phyloP scores from a whole-genome alignment of 2,888 invertebrate genomes.

The Morpho helenor region DNA sequence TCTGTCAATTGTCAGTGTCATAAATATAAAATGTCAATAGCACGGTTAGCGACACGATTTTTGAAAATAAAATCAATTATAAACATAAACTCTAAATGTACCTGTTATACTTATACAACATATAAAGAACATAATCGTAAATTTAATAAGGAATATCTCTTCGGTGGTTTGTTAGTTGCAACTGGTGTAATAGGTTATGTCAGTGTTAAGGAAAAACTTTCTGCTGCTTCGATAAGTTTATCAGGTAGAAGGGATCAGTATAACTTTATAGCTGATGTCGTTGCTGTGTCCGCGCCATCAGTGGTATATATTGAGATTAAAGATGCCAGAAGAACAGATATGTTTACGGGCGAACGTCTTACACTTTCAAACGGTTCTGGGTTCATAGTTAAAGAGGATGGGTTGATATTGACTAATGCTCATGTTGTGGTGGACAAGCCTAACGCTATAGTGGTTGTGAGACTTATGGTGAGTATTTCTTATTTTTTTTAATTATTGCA shows the following conservation, averaged over 20 bases:
- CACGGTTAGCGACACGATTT: conserved; percentile 46
- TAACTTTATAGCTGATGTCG: conserved; percentile 96
- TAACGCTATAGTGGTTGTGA: conserved; percentile 83
- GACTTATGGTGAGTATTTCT: conserved; percentile 69
- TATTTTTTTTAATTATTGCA: no score
- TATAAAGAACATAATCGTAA: conserved; percentile 38
- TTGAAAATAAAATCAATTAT: conserved; percentile 51
- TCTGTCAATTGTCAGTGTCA: conserved; percentile 3
- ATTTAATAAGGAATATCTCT: conserved; percentile 37
- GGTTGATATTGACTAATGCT: conserved; percentile 95
- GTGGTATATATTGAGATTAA: conserved; percentile 96
- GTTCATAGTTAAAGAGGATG: conserved; percentile 92
- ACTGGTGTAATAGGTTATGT: conserved; percentile 73
- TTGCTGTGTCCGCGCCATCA: conserved; percentile 89
- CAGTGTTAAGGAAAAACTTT: conserved; percentile 61
- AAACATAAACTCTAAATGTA: conserved; percentile 53
- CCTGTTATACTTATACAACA: conserved; percentile 39
- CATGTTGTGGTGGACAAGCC: conserved; percentile 95
- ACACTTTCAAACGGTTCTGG: conserved; percentile 94
- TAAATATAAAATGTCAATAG: conserved; percentile 50
- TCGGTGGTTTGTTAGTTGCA: conserved; percentile 53
- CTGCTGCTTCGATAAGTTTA: conserved; percentile 55
- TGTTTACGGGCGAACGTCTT: conserved; percentile 82
- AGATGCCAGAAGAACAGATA: conserved; percentile 84
- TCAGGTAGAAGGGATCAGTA: conserved; percentile 80